Percentiles rank a stretch among this genome's conserved stretches.
phyloP scores from a whole-genome alignment of 2,888 invertebrate genomes.

The Poecilus cupreus region DNA sequence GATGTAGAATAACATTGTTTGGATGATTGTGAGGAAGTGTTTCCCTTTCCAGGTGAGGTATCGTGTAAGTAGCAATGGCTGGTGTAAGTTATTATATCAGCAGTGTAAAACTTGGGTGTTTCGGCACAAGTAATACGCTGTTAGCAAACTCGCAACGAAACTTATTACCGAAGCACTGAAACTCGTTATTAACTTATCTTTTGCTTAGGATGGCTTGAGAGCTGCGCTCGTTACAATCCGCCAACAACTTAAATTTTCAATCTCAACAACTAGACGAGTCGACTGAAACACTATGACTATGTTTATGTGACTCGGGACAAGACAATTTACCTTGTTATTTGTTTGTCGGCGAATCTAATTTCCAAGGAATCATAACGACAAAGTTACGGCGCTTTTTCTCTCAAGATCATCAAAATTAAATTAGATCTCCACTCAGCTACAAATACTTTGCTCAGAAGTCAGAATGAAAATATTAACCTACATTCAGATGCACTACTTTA shows the following conservation, averaged over 20 bases:
- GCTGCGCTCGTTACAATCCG: neutral
- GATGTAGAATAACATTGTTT: too few relatives aligned
- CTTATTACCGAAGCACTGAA: neutral
- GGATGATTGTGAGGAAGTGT: too few relatives aligned
- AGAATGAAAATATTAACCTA: too few relatives aligned
- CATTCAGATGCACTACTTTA: too few relatives aligned
- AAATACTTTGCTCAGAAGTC: too few relatives aligned
- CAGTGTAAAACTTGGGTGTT: neutral
- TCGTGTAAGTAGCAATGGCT: too few relatives aligned
- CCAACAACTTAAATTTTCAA: conserved; percentile 36
- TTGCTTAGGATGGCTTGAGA: conserved; percentile 3
- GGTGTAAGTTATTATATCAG: too few relatives aligned
- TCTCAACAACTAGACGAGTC: neutral
- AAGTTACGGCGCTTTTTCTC: conserved; percentile 31
- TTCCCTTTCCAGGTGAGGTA: too few relatives aligned
- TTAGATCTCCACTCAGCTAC: neutral
- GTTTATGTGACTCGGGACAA: neutral
- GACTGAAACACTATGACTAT: neutral
- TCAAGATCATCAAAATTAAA: neutral
- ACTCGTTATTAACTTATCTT: conserved; percentile 40
- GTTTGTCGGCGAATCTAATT: conserved; percentile 6
- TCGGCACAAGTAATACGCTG: neutral
- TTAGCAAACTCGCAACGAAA: conserved; percentile 19
- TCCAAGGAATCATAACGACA: neutral
- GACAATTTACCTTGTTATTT: neutral